phyloP scores from a whole-genome alignment of 92 coral and sea anemone species.

The Bergia sp. region DNA sequence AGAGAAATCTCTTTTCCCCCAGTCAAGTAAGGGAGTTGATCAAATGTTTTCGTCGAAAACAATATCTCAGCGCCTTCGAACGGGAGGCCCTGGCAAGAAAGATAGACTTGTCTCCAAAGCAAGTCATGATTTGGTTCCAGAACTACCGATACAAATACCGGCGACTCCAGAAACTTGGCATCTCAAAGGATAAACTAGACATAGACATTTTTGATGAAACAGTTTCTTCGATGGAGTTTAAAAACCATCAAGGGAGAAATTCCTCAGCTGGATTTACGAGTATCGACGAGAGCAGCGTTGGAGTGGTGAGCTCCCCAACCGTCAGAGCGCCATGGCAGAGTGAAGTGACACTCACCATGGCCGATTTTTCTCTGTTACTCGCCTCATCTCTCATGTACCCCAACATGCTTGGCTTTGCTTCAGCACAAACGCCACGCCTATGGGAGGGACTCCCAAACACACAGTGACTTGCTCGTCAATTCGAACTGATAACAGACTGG shows the following conservation, averaged over 20 bases:
- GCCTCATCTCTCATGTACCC: slow-evolving; percentile 37
- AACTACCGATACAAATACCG: slow-evolving; percentile 41
- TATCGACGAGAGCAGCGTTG: neutral
- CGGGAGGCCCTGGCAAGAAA: slow-evolving; percentile 38
- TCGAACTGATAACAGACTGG: neutral
- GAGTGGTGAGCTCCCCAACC: neutral
- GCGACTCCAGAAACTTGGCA: slow-evolving; percentile 38
- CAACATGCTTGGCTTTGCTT: slow-evolving; percentile 7
- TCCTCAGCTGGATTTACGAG: neutral
- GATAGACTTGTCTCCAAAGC: slow-evolving; percentile 34
- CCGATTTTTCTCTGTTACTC: slow-evolving; percentile 27
- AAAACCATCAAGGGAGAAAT: neutral
- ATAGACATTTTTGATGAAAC: slow-evolving; percentile 6
- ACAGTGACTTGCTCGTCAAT: slow-evolving; percentile 3
- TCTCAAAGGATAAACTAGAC: slow-evolving; percentile 28
- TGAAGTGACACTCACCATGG: slow-evolving; percentile 35
- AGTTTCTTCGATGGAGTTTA: neutral
- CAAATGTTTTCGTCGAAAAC: slow-evolving; percentile 34
- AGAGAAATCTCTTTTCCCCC: slow-evolving; percentile 35
- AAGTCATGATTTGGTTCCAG: slow-evolving; percentile 49
- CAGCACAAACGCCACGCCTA: neutral
- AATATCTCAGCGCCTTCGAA: slow-evolving; percentile 32
- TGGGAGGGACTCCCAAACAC: slow-evolving; percentile 23
- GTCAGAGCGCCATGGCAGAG: neutral
- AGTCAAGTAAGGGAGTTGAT: slow-evolving; percentile 41